Base-by-base conservation (phyloP, 2,888 invertebrate genomes). In the Cepaea hortensis region DNA sequence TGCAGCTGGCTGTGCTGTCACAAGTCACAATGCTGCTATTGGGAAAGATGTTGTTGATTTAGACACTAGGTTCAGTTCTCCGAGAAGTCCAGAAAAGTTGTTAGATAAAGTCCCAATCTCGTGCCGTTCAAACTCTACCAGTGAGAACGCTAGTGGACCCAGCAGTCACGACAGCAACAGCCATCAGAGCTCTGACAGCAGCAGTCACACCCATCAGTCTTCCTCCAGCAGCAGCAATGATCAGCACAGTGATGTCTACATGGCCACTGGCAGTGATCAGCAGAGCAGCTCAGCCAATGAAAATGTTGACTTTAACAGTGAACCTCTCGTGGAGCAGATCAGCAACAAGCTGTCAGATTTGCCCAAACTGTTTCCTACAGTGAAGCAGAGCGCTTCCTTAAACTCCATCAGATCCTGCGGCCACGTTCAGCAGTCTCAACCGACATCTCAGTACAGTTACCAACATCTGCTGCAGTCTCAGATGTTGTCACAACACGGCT, bases 11-110 rank as follows among this genome's bases (percentile, higher is more conserved):
- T 35, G 46, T 35, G 46, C 65, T 15, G 18, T 46, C 5, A 9
- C 15, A 62, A 0, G 65, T 13, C 80, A 61, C 4, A 35, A 46
- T 61, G 81, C 20, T 23, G n/a, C 5, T 3, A 35, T 9, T 9
- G 81, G 72, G 11, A 61, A 35, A 15, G 72, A 85, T 65, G 68
- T 79, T 72, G 3, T 79, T 70, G 88, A 91, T 0, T 91, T 90
- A n/a, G 93, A 92, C 85, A 92, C 92, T 89, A 92, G 92, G 3
- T 91, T 92, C 88, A 91, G 91, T 86, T 92, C 92, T 20, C 92
- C 93, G 0, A 68, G 91, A 23, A 88, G 90, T 75, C 86, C 84
- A 11, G 90, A 89, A 13, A 75, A 86, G 15, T 81, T 83, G n/a
- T 77, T 70, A 20, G 85, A 86, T 46, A 62, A 77, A 48, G 85